phyloP scores from a whole-genome alignment of 2,113 vertebrate genomes.

The Columba livia region DNA sequence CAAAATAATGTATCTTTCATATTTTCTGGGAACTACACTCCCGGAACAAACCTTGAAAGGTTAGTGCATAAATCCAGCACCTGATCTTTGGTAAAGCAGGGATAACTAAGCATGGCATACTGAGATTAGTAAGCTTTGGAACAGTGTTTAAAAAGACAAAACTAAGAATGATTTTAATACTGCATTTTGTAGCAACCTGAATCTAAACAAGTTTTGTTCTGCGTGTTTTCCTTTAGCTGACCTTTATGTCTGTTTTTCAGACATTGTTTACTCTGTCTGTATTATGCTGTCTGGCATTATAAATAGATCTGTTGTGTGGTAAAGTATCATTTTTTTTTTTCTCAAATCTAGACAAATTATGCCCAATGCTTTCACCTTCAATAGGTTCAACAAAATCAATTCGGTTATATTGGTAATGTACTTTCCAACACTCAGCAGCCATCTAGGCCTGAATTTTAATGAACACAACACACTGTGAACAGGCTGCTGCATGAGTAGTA shows the following conservation, averaged over 20 bases:
- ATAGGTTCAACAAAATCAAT: slow-evolving; percentile 43
- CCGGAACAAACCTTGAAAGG: not conserved
- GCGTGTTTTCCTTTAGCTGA: not conserved
- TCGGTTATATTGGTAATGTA: slow-evolving; percentile 44
- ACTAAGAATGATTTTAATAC: not conserved
- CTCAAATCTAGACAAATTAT: slow-evolving; percentile 58
- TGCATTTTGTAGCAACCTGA: not conserved
- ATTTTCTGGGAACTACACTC: not conserved
- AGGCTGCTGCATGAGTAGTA: slow-evolving; percentile 7
- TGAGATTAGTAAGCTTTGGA: not conserved
- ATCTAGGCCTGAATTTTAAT: slow-evolving; percentile 46
- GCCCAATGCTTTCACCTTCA: slow-evolving; percentile 36
- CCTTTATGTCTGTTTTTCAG: slow-evolving; percentile 9
- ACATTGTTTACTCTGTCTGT: slow-evolving; percentile 4
- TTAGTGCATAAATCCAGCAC: not conserved
- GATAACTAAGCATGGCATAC: not conserved
- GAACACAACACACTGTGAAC: not conserved
- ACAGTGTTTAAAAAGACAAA: not conserved
- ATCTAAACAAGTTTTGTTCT: not conserved
- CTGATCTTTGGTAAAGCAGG: not conserved
- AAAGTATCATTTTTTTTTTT: not conserved
- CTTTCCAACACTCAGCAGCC: slow-evolving; percentile 35
- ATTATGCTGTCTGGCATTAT: slow-evolving; percentile 12
- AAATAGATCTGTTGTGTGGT: slow-evolving; percentile 4
- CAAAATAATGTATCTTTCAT: not conserved